phyloP scores from a whole-genome alignment of 2,797 vertebrate species.

The Sphenopsis melanotis region DNA sequence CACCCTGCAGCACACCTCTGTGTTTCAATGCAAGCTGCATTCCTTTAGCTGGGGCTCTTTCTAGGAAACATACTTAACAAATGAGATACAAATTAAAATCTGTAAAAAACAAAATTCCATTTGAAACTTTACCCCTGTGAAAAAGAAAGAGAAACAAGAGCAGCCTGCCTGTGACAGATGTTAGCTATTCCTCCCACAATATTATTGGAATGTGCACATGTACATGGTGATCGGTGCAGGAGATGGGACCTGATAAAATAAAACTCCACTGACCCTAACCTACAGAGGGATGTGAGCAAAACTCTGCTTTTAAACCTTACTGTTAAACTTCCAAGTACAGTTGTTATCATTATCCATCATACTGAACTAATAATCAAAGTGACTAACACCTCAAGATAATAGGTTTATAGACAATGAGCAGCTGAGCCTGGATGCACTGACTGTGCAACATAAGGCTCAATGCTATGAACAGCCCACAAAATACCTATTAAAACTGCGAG shows the following conservation, averaged over 20 bases:
- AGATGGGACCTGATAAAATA: neutral
- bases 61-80: neutral
- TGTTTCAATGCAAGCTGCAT: neutral
- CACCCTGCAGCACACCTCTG: neutral
- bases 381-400: neutral
- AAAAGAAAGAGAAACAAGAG: conserved; percentile 11
- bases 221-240: neutral
- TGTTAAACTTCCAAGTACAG: neutral
- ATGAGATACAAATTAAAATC: neutral
- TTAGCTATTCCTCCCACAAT: neutral
- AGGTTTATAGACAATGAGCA: neutral
- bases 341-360: neutral
- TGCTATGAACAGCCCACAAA: neutral
- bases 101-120: neutral
- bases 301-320: neutral
- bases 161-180: neutral
- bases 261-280: neutral
- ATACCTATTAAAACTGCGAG: neutral
- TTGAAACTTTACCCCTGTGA: conserved; percentile 14
- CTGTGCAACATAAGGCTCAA: neutral
- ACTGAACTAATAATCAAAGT: neutral
- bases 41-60: neutral
- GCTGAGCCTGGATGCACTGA: neutral
- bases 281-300: neutral
- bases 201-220: neutral